Conservation (phyloP, 2,113 vertebrate species). For the Pogonocichla stellata region DNA sequence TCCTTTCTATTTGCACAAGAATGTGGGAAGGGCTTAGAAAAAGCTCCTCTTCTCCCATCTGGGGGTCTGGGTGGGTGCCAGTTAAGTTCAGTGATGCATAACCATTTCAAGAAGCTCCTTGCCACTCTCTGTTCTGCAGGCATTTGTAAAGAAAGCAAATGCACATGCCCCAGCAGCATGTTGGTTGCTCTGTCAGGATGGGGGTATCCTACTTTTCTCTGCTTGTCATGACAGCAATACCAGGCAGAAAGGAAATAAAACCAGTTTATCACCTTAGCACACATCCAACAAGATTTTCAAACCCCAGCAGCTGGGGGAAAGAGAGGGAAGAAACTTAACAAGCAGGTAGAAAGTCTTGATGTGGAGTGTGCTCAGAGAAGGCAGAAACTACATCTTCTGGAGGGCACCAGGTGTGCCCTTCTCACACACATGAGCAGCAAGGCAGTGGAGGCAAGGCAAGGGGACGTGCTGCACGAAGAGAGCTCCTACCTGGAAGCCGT, state of each 20-base stretch:
- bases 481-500: constrained; percentile 24
- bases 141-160: neutral
- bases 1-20: constrained; percentile 56
- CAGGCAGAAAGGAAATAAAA: neutral
- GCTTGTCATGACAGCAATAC: neutral
- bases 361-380: neutral
- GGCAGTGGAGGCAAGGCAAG: neutral
- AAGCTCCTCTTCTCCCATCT: constrained; percentile 40
- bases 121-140: neutral
- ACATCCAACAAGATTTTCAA: neutral
- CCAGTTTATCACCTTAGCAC: neutral
- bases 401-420: neutral
- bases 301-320: neutral
- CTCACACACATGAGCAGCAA: neutral
- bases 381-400: neutral
- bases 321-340: neutral
- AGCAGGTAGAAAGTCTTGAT: neutral
- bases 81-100: constrained; percentile 47
- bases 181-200: neutral
- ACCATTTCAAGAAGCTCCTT: constrained; percentile 41
- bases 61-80: constrained; percentile 46
- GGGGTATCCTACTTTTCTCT: neutral
- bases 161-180: neutral
- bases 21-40: constrained; percentile 52
- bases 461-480: neutral